These are phyloP conservation scores for Lasioglossum zephyrum DNA, from an alignment of 2,888 invertebrate genomes.

Conservation along the genomic window DNA sequence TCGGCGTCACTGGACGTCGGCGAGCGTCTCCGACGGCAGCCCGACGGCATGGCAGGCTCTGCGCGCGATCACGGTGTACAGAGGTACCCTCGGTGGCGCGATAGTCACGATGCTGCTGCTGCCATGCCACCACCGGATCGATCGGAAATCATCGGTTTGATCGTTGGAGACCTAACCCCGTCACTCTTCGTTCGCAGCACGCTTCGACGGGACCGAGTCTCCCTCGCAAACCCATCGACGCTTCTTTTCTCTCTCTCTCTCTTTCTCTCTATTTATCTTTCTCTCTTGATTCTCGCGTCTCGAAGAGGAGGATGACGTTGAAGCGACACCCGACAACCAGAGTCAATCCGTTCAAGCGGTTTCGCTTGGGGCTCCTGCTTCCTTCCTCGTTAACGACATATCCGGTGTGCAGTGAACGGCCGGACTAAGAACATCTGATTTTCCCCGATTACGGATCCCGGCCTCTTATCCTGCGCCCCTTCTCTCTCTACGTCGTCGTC, in stretches of 20 bases:
- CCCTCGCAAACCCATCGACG: constrained; percentile 41
- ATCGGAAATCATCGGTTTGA: constrained; percentile 53
- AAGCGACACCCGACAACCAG: not conserved
- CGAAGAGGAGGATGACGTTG: not conserved
- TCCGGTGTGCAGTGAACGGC: constrained; percentile 35
- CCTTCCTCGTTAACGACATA: constrained; percentile 35
- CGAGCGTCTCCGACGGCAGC: constrained; percentile 33
- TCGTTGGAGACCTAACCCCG: constrained; percentile 11
- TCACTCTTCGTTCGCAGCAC: constrained; percentile 15
- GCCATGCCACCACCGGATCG: constrained; percentile 36
- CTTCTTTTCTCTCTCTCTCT: not conserved
- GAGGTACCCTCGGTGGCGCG: constrained; percentile 36
- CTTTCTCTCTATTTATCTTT: not conserved
- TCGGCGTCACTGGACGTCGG: constrained; percentile 47
- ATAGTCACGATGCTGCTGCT: constrained; percentile 37
- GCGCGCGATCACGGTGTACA: constrained; percentile 24
- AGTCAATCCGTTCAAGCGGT: constrained; percentile 3
- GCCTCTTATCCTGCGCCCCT: constrained; percentile 28
- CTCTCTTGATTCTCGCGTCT: not conserved
- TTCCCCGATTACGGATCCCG: constrained; percentile 46
- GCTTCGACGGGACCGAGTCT: constrained; percentile 41
- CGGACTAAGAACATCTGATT: constrained; percentile 45
- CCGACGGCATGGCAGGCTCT: constrained; percentile 45
- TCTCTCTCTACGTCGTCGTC: not conserved
- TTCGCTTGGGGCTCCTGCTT: not conserved